phyloP scores from a whole-genome alignment of 1,140 invertebrate species.

The Heliothis subflexa region DNA sequence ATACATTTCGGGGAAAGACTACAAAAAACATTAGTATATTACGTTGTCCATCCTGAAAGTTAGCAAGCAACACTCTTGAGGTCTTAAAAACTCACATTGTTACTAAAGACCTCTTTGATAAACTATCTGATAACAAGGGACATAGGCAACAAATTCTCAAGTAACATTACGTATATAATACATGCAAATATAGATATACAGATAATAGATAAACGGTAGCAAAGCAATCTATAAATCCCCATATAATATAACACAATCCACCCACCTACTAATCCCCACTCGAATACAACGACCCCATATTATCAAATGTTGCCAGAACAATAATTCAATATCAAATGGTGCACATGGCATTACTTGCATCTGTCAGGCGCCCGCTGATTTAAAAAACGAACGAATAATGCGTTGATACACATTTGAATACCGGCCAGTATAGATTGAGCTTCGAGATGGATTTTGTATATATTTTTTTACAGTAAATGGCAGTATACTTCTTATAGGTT shows the following conservation, averaged over 20 bases:
- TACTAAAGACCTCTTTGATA: too few relatives aligned
- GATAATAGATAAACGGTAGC: background rate
- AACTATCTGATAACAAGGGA: too few relatives aligned
- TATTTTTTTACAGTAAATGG: conserved; percentile 9
- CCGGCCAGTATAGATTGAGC: conserved; percentile 56
- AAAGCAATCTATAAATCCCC: conserved; percentile 7
- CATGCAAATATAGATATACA: background rate
- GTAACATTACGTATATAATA: too few relatives aligned
- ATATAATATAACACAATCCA: background rate
- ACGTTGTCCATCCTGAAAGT: too few relatives aligned
- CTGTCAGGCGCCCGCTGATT: conserved; percentile 78
- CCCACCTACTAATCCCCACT: conserved; percentile 29
- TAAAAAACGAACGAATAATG: conserved; percentile 70
- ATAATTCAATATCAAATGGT: conserved; percentile 58
- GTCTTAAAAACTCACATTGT: too few relatives aligned
- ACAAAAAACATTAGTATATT: too few relatives aligned
- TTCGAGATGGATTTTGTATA: background rate
- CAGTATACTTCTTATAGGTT: background rate
- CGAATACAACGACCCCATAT: conserved; percentile 43
- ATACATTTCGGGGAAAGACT: too few relatives aligned
- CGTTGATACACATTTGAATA: conserved; percentile 77
- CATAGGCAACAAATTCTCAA: too few relatives aligned
- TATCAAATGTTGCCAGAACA: conserved; percentile 46
- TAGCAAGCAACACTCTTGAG: too few relatives aligned
- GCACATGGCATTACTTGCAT: conserved; percentile 81